phyloP scores from a whole-genome alignment of 2,888 invertebrate genomes.

The Cerastis leucographa region DNA sequence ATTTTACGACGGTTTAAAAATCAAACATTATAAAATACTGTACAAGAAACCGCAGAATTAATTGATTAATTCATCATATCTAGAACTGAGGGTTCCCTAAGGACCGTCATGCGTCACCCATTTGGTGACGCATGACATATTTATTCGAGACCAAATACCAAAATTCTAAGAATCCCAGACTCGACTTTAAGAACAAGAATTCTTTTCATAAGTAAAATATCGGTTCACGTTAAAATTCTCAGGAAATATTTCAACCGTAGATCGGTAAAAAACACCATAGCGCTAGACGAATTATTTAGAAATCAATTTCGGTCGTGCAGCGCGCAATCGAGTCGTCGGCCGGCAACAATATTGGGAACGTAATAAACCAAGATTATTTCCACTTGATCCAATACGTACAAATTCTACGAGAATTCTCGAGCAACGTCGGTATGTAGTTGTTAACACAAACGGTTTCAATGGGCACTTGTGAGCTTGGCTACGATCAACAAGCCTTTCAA shows the following conservation, averaged over 20 bases:
- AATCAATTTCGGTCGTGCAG: constrained; percentile 77
- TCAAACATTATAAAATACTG: not conserved
- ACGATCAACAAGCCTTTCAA: constrained; percentile 38
- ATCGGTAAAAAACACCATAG: constrained; percentile 41
- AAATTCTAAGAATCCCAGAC: not conserved
- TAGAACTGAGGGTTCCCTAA: not conserved
- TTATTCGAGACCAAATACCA: not conserved
- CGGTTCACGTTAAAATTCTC: not conserved
- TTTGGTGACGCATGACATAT: no score
- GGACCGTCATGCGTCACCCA: not conserved
- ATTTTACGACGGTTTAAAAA: not conserved
- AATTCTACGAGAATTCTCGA: constrained; percentile 60
- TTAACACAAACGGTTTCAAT: constrained; percentile 54
- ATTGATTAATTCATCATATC: not conserved
- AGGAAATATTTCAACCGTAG: constrained; percentile 12
- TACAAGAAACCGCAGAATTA: not conserved
- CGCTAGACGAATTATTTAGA: constrained; percentile 75
- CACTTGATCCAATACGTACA: constrained; percentile 78
- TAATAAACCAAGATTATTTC: constrained; percentile 84
- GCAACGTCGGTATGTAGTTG: constrained; percentile 51
- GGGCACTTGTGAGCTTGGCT: constrained; percentile 25
- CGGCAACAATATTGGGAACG: constrained; percentile 81
- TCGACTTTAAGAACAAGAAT: not conserved
- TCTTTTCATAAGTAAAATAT: not conserved
- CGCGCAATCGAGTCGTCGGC: constrained; percentile 71